Conservation (phyloP, 2,113 vertebrate species). For the Nibea coibor region DNA sequence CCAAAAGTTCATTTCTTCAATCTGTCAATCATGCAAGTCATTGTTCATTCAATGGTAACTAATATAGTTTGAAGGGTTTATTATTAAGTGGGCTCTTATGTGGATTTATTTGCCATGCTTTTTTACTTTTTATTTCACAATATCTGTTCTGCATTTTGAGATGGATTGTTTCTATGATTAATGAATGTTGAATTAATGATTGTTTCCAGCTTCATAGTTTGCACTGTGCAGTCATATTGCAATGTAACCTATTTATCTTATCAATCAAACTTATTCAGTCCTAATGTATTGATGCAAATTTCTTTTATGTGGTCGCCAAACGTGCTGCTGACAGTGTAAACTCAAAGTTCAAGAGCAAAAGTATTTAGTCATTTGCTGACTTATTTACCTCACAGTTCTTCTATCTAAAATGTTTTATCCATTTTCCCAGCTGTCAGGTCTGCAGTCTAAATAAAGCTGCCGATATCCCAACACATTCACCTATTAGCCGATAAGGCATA, state of each 20-base stretch:
- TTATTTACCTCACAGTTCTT: conserved; percentile 32
- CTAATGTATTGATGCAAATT: background rate
- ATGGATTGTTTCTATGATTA: background rate
- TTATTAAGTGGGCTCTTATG: conserved; percentile 10
- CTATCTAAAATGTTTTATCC: conserved; percentile 25
- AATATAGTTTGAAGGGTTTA: background rate
- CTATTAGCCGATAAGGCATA: conserved; percentile 54
- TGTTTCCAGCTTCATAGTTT: conserved; percentile 2
- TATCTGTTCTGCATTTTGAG: background rate
- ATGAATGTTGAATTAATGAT: background rate
- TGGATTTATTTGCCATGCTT: background rate
- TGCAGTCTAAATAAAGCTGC: conserved; percentile 48
- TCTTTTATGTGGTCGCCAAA: conserved; percentile 3
- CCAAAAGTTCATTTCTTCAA: conserved; percentile 5
- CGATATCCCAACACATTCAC: conserved; percentile 46
- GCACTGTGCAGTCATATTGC: too few relatives aligned
- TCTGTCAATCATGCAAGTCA: background rate
- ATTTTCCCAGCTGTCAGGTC: conserved; percentile 32
- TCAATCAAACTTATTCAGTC: conserved; percentile 9
- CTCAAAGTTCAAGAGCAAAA: conserved; percentile 37
- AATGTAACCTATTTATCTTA: background rate
- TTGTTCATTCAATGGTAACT: background rate
- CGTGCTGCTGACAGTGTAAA: conserved; percentile 1
- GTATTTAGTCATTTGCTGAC: conserved; percentile 29
- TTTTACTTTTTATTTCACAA: background rate